phyloP scores from a whole-genome alignment of 2,113 vertebrate genomes.

The Barbus barbus region DNA sequence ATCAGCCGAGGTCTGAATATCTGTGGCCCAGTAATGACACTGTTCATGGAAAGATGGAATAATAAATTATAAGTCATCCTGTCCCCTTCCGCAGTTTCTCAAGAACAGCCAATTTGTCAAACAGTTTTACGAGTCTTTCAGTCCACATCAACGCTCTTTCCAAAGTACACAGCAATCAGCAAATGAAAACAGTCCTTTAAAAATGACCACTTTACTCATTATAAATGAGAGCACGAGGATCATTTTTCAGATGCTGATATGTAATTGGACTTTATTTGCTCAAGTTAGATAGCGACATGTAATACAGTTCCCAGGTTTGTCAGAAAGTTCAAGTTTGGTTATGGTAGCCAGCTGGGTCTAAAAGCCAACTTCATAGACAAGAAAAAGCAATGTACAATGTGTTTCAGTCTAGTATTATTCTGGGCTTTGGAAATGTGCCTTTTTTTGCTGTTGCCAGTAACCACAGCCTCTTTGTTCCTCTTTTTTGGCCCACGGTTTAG shows the following conservation, averaged over 20 bases:
- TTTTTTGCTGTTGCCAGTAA: conserved; percentile 30
- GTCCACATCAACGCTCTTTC: conserved; percentile 54
- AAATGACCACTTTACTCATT: conserved; percentile 50
- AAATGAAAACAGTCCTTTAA: conserved; percentile 55
- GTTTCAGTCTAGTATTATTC: conserved; percentile 5
- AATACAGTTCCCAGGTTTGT: conserved; percentile 20
- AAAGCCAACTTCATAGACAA: neutral
- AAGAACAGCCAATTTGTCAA: conserved; percentile 50
- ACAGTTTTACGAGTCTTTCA: conserved; percentile 22
- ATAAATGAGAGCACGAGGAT: conserved; percentile 43
- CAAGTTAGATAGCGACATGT: conserved; percentile 29
- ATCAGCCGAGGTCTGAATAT: conserved; percentile 13
- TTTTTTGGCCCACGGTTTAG: conserved; percentile 18
- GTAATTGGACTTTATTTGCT: conserved; percentile 24
- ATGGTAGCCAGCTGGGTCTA: conserved; percentile 30
- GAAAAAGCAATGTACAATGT: conserved; percentile 2
- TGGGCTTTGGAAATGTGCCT: conserved; percentile 6
- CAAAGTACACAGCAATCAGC: conserved; percentile 67
- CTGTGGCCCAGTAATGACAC: conserved; percentile 49
- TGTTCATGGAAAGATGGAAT: conserved; percentile 50
- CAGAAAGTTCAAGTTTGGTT: conserved; percentile 25
- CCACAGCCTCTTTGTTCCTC: conserved; percentile 11
- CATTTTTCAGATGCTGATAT: conserved; percentile 49
- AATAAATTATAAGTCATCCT: conserved; percentile 56
- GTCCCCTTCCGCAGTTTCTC: conserved; percentile 48